Evolutionary conservation across 1,140 invertebrate species (phyloP), one percentile per base, ranked within the genome.

Genomic region (Psilanteris sp.): DNA sequence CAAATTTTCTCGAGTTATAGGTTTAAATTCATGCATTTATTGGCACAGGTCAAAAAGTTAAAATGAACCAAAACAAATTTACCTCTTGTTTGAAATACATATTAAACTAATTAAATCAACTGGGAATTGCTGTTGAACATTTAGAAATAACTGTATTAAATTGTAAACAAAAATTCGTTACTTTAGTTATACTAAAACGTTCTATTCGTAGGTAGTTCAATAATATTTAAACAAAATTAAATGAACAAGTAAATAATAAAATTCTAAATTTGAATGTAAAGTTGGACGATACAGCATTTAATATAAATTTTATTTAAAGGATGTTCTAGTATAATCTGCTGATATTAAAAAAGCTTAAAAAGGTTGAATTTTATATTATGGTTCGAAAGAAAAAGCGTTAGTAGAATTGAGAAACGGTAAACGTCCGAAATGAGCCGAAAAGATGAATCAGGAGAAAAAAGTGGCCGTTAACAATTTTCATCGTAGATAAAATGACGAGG

Each of bases 401-500:
- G 6, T 18, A 8, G 20, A 66, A 54, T 36, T 54, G 24, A 36
- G 11, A 46, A 37, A 48, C 26, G 36, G 50, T 15, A 39, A 16
- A 22, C n/a, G n/a, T 14, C 31, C 39, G 13, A 61, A 66, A 73
- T 52, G 34, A 66, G 26, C 14, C 32, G 26, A 52, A 36, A 52
- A 34, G 34, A 46, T 52, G 52, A 59, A 57, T 48, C n/a, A 26
- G 16, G 9, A 31, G 43, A 55, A 66, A 66, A 46, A 43, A 5
- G n/a, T 16, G 52, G 27, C 29, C 29, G 20, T 52, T 43, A 74
- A 59, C 48, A 55, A 75, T 68, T 62, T 75, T 62, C 32, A 37
- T 43, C 64, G 55, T 37, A 61, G 57, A 76, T 52, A 59, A 76
- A 76, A 70, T 76, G 72, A 57, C 57, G 57, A 36, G 64, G 59